Conservation (phyloP, 2,113 vertebrate species). For the Ictalurus furcatus region DNA sequence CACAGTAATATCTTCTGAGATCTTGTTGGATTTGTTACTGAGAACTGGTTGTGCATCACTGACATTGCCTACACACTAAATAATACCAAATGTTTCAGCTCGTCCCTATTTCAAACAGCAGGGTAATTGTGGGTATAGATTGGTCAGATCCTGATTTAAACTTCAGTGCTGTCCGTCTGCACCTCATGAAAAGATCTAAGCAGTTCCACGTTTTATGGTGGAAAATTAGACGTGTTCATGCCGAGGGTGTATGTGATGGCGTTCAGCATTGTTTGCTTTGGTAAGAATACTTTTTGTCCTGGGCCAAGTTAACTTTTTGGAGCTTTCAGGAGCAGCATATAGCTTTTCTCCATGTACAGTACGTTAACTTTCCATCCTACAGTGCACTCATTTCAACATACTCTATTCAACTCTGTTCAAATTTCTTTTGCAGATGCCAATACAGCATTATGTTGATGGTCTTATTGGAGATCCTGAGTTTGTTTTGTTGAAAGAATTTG, state of each 20-base stretch:
- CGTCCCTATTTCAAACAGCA: conserved; percentile 52
- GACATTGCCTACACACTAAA: conserved; percentile 47
- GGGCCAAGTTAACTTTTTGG: conserved; percentile 36
- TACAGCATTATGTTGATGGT: not conserved
- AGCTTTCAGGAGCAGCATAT: conserved; percentile 33
- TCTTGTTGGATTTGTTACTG: conserved; percentile 54
- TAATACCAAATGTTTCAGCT: conserved; percentile 55
- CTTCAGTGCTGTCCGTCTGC: conserved; percentile 53
- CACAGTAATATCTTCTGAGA: conserved; percentile 50
- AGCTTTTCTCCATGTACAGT: conserved; percentile 20
- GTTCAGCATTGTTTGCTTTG: conserved; percentile 55
- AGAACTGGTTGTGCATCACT: conserved; percentile 52
- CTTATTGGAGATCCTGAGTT: not conserved
- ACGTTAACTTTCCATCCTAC: conserved; percentile 43
- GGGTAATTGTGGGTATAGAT: conserved; percentile 52
- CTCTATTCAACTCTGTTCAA: not conserved
- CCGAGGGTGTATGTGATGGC: conserved; percentile 49
- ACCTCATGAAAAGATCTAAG: conserved; percentile 52
- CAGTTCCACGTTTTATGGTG: conserved; percentile 50
- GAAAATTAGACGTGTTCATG: conserved; percentile 55
- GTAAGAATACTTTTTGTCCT: conserved; percentile 42
- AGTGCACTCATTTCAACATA: conserved; percentile 9
- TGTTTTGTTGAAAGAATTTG: not conserved
- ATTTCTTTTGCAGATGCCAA: not conserved
- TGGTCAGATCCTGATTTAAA: conserved; percentile 52